Evolutionary conservation across 2,888 invertebrate genomes (phyloP).

Genomic region (Linnaemya vulpina): DNA sequence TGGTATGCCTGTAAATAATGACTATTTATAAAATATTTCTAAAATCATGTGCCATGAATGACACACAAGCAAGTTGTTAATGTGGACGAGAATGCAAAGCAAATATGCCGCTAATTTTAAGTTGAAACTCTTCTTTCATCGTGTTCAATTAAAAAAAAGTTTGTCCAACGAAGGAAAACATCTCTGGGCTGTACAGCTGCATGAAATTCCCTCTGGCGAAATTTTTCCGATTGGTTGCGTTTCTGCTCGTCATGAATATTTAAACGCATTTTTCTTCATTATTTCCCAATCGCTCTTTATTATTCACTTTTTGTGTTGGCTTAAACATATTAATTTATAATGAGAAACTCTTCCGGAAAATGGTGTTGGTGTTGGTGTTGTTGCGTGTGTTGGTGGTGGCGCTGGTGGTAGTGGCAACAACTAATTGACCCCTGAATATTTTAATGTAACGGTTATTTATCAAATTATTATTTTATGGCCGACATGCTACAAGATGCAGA

Average conservation of each 20-base stretch:
- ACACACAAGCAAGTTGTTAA: not conserved
- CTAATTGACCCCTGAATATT: slow-evolving; percentile 64
- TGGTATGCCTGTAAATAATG: no score
- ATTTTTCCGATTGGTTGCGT: slow-evolving; percentile 41
- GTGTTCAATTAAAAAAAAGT: slow-evolving; percentile 4
- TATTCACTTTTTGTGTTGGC: not conserved
- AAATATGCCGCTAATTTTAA: not conserved
- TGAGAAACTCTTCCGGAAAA: slow-evolving; percentile 43
- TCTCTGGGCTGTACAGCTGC: slow-evolving; percentile 29
- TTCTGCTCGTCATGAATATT: slow-evolving; percentile 40
- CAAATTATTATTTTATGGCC: slow-evolving; percentile 51
- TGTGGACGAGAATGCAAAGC: not conserved
- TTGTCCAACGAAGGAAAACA: slow-evolving; percentile 17
- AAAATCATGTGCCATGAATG: not conserved
- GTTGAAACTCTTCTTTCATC: not conserved
- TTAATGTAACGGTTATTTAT: slow-evolving; percentile 65
- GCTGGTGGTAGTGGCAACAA: slow-evolving; percentile 12
- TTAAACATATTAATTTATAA: slow-evolving; percentile 21
- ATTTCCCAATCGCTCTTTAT: slow-evolving; percentile 31
- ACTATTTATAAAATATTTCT: not conserved
- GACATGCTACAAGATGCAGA: slow-evolving; percentile 45
- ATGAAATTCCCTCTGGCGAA: not conserved
- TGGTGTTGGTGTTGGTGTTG: slow-evolving; percentile 9
- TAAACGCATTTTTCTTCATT: slow-evolving; percentile 35
- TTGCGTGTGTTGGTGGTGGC: slow-evolving; percentile 3